Evolutionary conservation across 92 coral and sea anemone species (phyloP).

Genomic region (Paragorgia papillata): DNA sequence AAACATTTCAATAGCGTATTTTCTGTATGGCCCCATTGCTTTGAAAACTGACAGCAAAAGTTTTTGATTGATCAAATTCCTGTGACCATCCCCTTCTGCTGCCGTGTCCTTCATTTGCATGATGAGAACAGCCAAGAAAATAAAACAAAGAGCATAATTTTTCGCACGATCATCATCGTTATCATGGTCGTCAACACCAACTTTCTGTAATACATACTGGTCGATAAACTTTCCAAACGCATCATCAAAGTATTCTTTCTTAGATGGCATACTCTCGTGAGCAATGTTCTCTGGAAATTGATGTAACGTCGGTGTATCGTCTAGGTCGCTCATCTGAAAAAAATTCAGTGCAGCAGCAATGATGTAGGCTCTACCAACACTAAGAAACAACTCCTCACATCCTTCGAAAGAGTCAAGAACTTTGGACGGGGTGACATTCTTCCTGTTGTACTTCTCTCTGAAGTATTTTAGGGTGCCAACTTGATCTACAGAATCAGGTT

Average conservation of each 20-base stretch:
- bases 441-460: conserved; percentile 33
- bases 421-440: conserved; percentile 30
- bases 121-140: conserved; percentile 67
- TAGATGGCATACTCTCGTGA: conserved; percentile 32
- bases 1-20: conserved; percentile 70
- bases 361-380: too few relatives aligned
- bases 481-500: conserved; percentile 59
- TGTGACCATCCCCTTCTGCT: conserved; percentile 71
- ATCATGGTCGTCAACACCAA: conserved; percentile 19
- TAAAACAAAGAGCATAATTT: conserved; percentile 69
- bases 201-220: conserved; percentile 30
- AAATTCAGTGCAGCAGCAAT: not conserved
- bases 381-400: conserved; percentile 33
- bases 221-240: conserved; percentile 44
- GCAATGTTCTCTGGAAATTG: conserved; percentile 60
- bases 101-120: conserved; percentile 83
- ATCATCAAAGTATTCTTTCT: conserved; percentile 40
- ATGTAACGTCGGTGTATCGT: conserved; percentile 30
- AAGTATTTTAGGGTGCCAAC: too few relatives aligned
- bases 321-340: conserved; percentile 26
- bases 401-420: conserved; percentile 34
- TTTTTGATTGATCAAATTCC: conserved; percentile 71
- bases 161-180: conserved; percentile 61
- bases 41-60: conserved; percentile 67
- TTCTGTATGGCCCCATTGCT: conserved; percentile 69